A percentile compares a stretch with the other conserved stretches of the same genome.
These are phyloP conservation scores for Micrasema minimum DNA, from an alignment of 1,140 invertebrate genomes.

Conservation along the genomic window DNA sequence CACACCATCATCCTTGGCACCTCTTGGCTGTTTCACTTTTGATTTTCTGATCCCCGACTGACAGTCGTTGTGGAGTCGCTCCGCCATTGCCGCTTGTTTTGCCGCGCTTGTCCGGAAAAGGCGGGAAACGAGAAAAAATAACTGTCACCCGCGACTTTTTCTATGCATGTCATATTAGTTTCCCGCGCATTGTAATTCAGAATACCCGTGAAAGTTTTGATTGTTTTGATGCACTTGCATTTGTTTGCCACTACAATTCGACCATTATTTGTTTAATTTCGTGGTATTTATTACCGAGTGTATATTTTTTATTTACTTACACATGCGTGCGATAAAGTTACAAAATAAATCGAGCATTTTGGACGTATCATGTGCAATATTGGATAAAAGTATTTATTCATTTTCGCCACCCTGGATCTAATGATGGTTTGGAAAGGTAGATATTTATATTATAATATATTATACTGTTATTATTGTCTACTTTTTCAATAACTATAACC, in stretches of 20 bases:
- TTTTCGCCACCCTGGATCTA: conserved; percentile 47
- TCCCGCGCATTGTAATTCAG: not conserved
- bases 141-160: not conserved
- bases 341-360: conserved; percentile 3
- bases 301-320: not conserved
- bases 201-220: not conserved
- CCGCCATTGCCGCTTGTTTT: conserved; percentile 24
- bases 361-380: conserved; percentile 45
- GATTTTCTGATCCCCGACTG: conserved; percentile 48
- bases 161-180: conserved; percentile 23
- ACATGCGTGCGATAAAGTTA: not conserved
- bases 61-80: conserved; percentile 44
- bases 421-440: conserved; percentile 53
- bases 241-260: not conserved
- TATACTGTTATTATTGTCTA: not conserved
- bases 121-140: conserved; percentile 16
- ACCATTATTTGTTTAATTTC: not conserved
- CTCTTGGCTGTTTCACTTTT: conserved; percentile 51
- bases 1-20: conserved; percentile 26
- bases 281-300: not conserved
- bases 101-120: conserved; percentile 5
- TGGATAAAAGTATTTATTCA: conserved; percentile 35
- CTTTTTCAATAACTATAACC: not conserved
- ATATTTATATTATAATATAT: not conserved
- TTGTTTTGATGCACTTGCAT: not conserved